Evolutionary conservation across 92 coral and sea anemone species (phyloP).

Genomic region (Palythoa grandis): DNA sequence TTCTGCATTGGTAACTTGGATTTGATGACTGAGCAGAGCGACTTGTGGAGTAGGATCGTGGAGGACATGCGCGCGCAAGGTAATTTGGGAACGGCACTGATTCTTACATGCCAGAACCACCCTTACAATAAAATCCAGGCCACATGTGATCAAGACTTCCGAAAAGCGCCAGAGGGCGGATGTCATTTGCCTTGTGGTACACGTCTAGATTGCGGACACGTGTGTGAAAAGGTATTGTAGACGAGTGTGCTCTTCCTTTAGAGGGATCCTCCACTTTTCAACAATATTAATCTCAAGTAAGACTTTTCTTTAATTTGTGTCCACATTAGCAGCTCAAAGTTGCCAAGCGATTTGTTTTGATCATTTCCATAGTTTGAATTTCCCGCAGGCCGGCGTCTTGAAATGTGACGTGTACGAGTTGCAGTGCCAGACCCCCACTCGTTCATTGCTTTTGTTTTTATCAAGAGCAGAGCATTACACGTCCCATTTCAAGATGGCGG

Average conservation of each 20-base stretch:
- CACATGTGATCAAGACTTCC: constrained; percentile 75
- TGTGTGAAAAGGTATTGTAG: constrained; percentile 34
- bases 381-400: too few relatives aligned
- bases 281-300: too few relatives aligned
- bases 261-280: too few relatives aligned
- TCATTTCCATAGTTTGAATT: too few relatives aligned
- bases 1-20: constrained; percentile 84
- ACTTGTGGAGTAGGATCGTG: constrained; percentile 72
- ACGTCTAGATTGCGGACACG: constrained; percentile 57
- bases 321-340: too few relatives aligned
- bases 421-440: too few relatives aligned
- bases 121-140: constrained; percentile 81
- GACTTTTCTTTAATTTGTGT: too few relatives aligned
- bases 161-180: constrained; percentile 93
- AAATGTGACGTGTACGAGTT: too few relatives aligned
- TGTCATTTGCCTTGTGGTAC: constrained; percentile 75
- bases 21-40: constrained; percentile 70
- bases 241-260: background rate
- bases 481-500: too few relatives aligned
- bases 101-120: constrained; percentile 90
- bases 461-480: too few relatives aligned
- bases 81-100: constrained; percentile 68
- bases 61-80: constrained; percentile 72
- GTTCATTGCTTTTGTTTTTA: too few relatives aligned
- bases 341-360: too few relatives aligned